A percentile compares a stretch with the other conserved stretches of the same genome.
Evolutionary conservation across 2,113 vertebrate genomes (phyloP).

Genomic region (Charadrius vociferus): DNA sequence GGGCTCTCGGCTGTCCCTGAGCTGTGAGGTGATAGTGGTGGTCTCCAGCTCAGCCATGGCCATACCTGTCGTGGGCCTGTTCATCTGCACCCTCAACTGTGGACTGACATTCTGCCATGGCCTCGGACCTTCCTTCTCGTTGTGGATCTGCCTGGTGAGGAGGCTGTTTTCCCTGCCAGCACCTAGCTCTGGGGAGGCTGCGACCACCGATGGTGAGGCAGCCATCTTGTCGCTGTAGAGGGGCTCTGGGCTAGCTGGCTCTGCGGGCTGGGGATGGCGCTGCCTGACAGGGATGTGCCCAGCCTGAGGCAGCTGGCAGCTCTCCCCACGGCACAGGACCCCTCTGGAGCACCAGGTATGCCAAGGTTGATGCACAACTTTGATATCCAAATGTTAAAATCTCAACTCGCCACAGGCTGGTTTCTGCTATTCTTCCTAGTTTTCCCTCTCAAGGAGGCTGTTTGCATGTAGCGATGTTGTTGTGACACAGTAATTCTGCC

Average conservation of each 20-base stretch:
- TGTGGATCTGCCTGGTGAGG: not conserved
- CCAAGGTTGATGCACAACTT: not conserved
- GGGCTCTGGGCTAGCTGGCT: rapidly evolving
- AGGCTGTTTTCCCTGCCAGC: rapidly evolving
- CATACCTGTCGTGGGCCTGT: rapidly evolving
- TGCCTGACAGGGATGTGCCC: rapidly evolving
- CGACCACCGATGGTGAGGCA: rapidly evolving
- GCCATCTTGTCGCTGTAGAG: rapidly evolving
- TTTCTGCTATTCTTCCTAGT: not conserved
- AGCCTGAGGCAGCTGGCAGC: not conserved
- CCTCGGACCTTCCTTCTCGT: rapidly evolving
- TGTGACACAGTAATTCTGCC: not conserved
- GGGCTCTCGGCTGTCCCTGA: rapidly evolving
- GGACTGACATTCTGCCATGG: not conserved
- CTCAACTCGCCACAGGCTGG: not conserved
- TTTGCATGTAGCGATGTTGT: rapidly evolving
- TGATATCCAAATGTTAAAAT: not conserved
- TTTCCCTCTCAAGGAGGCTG: not conserved
- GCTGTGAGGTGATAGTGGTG: too few species aligned
- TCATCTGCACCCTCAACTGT: not conserved
- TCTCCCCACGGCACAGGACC: rapidly evolving
- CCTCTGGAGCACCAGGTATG: not conserved
- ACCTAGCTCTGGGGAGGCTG: not conserved
- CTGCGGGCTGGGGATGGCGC: rapidly evolving
- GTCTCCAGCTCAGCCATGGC: not conserved